Percentiles rank a stretch among this genome's conserved stretches.
Evolutionary conservation across 2,888 invertebrate species (phyloP).

Genomic region (Neria commutata): DNA sequence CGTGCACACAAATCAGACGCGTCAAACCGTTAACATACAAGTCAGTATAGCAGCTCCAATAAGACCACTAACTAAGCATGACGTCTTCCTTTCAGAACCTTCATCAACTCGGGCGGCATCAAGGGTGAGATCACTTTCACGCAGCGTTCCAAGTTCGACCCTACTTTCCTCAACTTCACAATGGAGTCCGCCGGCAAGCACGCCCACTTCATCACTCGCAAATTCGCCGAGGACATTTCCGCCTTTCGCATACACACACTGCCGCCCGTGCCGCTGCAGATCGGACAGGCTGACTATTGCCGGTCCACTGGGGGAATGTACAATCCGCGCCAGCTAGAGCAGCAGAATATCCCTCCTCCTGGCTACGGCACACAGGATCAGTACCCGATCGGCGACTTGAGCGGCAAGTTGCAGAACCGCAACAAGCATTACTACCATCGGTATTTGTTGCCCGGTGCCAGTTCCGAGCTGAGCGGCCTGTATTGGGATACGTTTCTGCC

Average conservation of each 20-base stretch:
- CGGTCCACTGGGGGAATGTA: slow-evolving; percentile 75
- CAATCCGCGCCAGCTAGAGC: slow-evolving; percentile 73
- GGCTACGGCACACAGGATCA: slow-evolving; percentile 81
- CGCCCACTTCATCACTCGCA: slow-evolving; percentile 71
- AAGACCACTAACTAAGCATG: slow-evolving; percentile 16
- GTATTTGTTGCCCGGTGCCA: slow-evolving; percentile 71
- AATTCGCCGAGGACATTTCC: slow-evolving; percentile 75
- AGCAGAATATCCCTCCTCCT: slow-evolving; percentile 69
- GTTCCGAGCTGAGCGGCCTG: slow-evolving; percentile 74
- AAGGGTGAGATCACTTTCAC: slow-evolving; percentile 78
- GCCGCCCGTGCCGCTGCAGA: slow-evolving; percentile 68
- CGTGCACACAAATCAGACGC: slow-evolving; percentile 81
- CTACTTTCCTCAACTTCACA: slow-evolving; percentile 79
- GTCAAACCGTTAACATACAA: slow-evolving; percentile 71
- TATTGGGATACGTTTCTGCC: slow-evolving; percentile 89
- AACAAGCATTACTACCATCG: slow-evolving; percentile 73
- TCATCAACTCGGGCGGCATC: slow-evolving; percentile 79
- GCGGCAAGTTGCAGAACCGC: slow-evolving; percentile 80
- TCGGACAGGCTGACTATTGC: slow-evolving; percentile 66
- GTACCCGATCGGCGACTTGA: slow-evolving; percentile 87
- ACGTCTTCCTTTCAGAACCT: slow-evolving; percentile 64
- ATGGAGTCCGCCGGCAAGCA: slow-evolving; percentile 70
- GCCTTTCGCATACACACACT: slow-evolving; percentile 75
- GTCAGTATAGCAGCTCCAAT: slow-evolving; percentile 66
- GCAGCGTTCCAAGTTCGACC: slow-evolving; percentile 83